Evolutionary conservation across 2,797 vertebrate species (phyloP), one percentile per base, ranked within the genome.

Genomic region (Esox masquinongy): DNA sequence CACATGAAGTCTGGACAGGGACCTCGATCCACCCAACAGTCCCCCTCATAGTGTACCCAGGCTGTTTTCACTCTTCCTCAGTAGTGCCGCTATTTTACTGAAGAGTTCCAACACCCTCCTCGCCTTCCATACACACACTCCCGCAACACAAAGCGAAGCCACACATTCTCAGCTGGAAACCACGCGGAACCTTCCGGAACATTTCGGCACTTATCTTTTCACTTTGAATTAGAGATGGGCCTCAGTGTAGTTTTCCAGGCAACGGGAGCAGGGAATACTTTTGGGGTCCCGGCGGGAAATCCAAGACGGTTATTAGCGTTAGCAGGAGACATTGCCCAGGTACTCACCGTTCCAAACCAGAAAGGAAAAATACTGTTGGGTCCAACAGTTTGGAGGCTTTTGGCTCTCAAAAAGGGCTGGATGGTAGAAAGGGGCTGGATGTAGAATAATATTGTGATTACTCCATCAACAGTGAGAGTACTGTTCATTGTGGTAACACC

Each of bases 121-220:
- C n/a, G 53, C 2, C 7, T 59, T 79, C 74, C 22, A 16, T 79
- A 59, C 73, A 68, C 63, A 50, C 75, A 64, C 56, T 14, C 70
- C 0, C 67, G 71, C 83, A 80, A 86, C 80, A 53, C 76, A 84
- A 80, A 75, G 84, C 36, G 77, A 68, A 85, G 76, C 81, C 83
- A 39, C 84, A 75, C 84, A 77, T 91, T 91, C 88, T 86, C 84
- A 77, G 83, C 77, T 89, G 87, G 88, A 91, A 92, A 83, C 87
- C 84, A 79, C 66, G 74, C 79, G 51, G 86, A 90, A 89, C 82
- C 84, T 43, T 72, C 81, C 79, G 75, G 83, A 91, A 90, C 87
- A 79, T 87, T 90, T 86, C 29, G 16, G 78, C 88, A 90, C 86
- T 92, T 91, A 89, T 89, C 88, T 91, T 91, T 93, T 92, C 91